These are phyloP conservation scores for Synodontis membranacea DNA, from an alignment of 2,113 vertebrate genomes.

Conservation along the genomic window DNA sequence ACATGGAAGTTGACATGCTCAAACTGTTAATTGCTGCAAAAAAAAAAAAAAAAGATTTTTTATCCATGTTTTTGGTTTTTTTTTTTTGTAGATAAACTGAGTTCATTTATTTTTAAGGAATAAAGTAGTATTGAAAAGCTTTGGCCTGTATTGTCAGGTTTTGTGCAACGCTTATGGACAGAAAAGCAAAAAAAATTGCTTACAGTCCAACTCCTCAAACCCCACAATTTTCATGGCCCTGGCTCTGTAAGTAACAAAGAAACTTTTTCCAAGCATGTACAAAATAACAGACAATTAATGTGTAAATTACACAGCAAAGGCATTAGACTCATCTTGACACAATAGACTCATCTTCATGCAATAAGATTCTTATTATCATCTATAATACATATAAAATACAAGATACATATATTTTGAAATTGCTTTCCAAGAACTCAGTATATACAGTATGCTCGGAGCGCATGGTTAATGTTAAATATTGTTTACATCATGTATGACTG, in stretches of 20 bases:
- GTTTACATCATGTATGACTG: not conserved
- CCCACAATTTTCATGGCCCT: not conserved
- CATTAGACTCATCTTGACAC: not conserved
- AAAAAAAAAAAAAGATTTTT: not conserved
- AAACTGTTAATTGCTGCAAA: slow-evolving; percentile 25
- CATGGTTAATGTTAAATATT: not conserved
- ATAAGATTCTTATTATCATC: too few species aligned
- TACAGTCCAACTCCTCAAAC: not conserved
- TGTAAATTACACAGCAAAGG: not conserved
- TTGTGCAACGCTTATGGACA: not conserved
- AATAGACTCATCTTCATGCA: too few species aligned
- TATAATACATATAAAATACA: too few species aligned
- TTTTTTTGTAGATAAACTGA: not conserved
- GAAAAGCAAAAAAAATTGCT: not conserved
- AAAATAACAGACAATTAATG: not conserved
- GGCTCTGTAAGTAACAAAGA: not conserved
- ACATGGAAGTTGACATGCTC: not conserved
- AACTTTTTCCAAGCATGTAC: not conserved
- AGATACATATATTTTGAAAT: not conserved
- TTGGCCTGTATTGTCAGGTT: not conserved
- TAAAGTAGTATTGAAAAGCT: slow-evolving; percentile 11
- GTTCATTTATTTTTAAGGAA: slow-evolving; percentile 25
- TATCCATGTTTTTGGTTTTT: not conserved
- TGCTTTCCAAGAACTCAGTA: not conserved
- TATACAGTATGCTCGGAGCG: not conserved